Base-by-base conservation (phyloP, 2,113 vertebrate genomes). In the Dicerorhinus sumatrensis region DNA sequence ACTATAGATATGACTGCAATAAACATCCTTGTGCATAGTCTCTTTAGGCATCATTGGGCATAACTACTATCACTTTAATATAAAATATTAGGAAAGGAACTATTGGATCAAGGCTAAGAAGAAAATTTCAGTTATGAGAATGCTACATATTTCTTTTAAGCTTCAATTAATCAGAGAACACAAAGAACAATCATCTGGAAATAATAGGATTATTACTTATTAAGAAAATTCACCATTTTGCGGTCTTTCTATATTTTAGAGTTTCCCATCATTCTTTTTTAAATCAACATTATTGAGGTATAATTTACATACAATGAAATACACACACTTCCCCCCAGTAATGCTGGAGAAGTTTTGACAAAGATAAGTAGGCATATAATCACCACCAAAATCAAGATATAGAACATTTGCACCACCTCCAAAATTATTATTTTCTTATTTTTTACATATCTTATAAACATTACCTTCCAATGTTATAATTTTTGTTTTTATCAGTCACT, bases 91-190 rank as follows among this genome's bases (percentile, higher is more conserved):
- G 46, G 4, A 92, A 62, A 87, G 39, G 18, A 88, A 70, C 33
- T 63, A n/a, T 23, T 75, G 10, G 89, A 82, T 39, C 46, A 75
- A 73, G 27, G 9, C 14, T n/a, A 73, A 82, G 56, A 27, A 54
- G 63, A 94, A 73, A 25, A 56, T 42, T 84, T 73, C 21, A 80
- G 75, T 82, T 56, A 56, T 65, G 31, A n/a, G 27, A 75, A n/a
- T 65, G 67, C 10, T 73, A 72, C 56, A 82, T 75, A 89, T 82
- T 54, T 82, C 63, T 88, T 54, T 75, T 82, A 94, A 94, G 27
- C 46, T 3, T 94, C 54, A 82, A 89, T 72, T 27, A 65, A 63
- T 63, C 17, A 93, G 25, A 81, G n/a, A 89, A 72, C 56, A 89
- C 6, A 81, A 51, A 36, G 63, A 87, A 60, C 18, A 88, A 27